These are phyloP conservation scores for Cydia pomonella DNA, from an alignment of 1,140 invertebrate species.

Conservation along the genomic window DNA sequence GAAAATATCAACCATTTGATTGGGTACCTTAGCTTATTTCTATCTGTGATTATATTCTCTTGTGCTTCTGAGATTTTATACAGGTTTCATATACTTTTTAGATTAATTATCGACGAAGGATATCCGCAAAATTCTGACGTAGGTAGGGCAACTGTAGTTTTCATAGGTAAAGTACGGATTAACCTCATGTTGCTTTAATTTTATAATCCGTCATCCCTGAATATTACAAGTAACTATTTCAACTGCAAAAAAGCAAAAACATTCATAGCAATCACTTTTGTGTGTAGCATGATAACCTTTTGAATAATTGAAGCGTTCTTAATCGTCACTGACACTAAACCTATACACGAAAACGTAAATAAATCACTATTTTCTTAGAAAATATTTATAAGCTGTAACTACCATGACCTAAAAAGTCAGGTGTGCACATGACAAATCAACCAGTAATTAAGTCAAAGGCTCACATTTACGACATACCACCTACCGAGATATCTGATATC, in stretches of 20 bases:
- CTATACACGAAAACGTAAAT: conserved; percentile 1
- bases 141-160: too few relatives aligned
- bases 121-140: too few relatives aligned
- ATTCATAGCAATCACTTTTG: too few relatives aligned
- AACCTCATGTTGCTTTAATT: too few relatives aligned
- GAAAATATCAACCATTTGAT: neutral
- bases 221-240: too few relatives aligned
- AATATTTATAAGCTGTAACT: neutral
- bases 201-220: too few relatives aligned
- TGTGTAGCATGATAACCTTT: neutral
- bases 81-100: too few relatives aligned
- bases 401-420: conserved; percentile 29
- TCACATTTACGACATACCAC: conserved; percentile 17
- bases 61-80: neutral
- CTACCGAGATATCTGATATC: conserved; percentile 30
- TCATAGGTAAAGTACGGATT: too few relatives aligned
- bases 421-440: conserved; percentile 25
- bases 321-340: neutral
- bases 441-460: conserved; percentile 27
- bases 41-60: neutral
- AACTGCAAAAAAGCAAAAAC: too few relatives aligned
- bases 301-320: neutral
- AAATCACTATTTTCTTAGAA: neutral
- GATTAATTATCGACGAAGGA: too few relatives aligned
- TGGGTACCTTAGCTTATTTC: neutral